Evolutionary conservation across 2,888 invertebrate species (phyloP).

Genomic region (Yponomeuta cagnagella): DNA sequence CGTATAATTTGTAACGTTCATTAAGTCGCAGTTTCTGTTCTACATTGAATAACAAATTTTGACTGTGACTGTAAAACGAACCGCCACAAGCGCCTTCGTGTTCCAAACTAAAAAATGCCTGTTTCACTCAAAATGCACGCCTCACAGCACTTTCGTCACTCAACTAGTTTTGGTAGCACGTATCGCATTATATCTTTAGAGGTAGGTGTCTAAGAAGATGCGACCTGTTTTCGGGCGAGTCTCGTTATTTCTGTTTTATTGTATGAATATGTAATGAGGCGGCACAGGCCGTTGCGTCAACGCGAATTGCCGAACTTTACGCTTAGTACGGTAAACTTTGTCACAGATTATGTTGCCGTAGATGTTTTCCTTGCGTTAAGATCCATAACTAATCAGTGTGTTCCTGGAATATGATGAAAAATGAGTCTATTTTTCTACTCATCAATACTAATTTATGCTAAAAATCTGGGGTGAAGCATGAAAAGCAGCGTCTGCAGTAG

Average conservation of each 20-base stretch:
- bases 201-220: slow-evolving; percentile 8
- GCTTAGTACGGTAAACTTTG: slow-evolving; percentile 16
- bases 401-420: no score
- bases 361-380: not conserved
- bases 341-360: not conserved
- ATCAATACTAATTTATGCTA: no score
- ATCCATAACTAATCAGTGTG: not conserved
- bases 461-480: no score
- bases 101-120: no score
- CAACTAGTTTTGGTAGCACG: not conserved
- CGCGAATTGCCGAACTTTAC: slow-evolving; percentile 60
- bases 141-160: not conserved
- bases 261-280: slow-evolving; percentile 66
- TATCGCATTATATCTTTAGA: not conserved
- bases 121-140: not conserved
- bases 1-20: no score
- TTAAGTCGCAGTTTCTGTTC: no score
- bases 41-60: no score
- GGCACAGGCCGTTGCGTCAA: slow-evolving; percentile 34
- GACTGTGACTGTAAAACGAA: no score
- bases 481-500: no score
- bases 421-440: no score
- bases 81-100: no score
- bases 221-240: not conserved
- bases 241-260: slow-evolving; percentile 68